Conservation (phyloP, 2,797 vertebrate species). For the Clarias platycephalus region DNA sequence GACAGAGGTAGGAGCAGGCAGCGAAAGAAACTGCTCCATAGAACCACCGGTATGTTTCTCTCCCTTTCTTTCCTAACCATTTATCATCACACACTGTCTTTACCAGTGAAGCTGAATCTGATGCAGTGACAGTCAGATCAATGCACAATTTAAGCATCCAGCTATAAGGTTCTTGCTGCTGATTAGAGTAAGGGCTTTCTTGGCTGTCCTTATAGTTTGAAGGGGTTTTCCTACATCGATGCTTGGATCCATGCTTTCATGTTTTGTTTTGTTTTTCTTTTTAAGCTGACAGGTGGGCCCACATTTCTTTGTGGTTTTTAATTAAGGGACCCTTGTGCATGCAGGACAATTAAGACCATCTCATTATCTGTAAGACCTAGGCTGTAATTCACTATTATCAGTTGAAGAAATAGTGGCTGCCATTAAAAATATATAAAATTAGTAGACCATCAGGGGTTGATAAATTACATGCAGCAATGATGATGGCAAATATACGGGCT, state of each 20-base stretch:
- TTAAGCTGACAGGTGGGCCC: background rate
- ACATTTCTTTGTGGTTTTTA: background rate
- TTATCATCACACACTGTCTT: background rate
- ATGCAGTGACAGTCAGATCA: background rate
- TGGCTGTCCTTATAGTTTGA: background rate
- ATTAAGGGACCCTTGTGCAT: background rate
- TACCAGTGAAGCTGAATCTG: background rate
- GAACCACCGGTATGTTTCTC: slow-evolving; percentile 66
- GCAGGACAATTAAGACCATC: background rate
- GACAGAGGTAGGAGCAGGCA: slow-evolving; percentile 37
- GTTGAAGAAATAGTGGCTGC: background rate
- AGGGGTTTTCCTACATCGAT: background rate
- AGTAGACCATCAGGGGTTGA: background rate
- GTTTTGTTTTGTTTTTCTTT: too few species aligned
- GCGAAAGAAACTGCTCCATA: slow-evolving; percentile 75
- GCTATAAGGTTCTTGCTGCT: slow-evolving; percentile 6
- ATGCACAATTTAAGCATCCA: background rate
- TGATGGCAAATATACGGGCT: background rate
- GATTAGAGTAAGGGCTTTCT: background rate
- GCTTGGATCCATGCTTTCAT: background rate
- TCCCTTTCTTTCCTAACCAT: slow-evolving; percentile 1
- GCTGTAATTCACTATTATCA: background rate
- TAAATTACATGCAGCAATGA: background rate
- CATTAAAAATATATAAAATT: background rate
- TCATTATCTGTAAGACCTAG: background rate